A percentile compares a stretch with the other conserved stretches of the same genome.
Evolutionary conservation across 2,888 invertebrate species (phyloP).

Genomic region (Dendrolimus houi): DNA sequence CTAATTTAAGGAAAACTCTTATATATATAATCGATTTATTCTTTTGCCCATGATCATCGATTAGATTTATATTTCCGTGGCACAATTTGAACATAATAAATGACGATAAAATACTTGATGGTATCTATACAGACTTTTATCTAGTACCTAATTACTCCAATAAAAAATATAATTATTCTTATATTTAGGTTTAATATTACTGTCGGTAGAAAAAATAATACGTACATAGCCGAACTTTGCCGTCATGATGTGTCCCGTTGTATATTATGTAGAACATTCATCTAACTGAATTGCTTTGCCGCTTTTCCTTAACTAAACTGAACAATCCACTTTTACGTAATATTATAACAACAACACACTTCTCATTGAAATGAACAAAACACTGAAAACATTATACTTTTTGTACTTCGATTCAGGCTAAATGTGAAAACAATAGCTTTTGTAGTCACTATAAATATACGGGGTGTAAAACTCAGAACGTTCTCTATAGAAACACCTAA

Average conservation of each 20-base stretch:
- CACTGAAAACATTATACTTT: conserved; percentile 62
- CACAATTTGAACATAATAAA: neutral
- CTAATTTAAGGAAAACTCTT: conserved; percentile 4
- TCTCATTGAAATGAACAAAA: conserved; percentile 60
- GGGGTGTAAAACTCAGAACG: conserved; percentile 43
- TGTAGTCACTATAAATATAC: conserved; percentile 60
- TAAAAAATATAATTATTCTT: neutral
- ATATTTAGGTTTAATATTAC: neutral
- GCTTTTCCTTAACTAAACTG: conserved; percentile 62
- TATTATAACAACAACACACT: conserved; percentile 58
- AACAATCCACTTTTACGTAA: conserved; percentile 71
- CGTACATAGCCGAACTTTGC: conserved; percentile 77
- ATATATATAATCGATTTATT: neutral
- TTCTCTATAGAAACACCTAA: conserved; percentile 47
- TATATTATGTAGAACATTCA: conserved; percentile 73
- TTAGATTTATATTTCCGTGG: neutral
- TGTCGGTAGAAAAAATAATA: conserved; percentile 13
- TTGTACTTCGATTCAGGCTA: conserved; percentile 42
- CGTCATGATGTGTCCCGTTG: conserved; percentile 77
- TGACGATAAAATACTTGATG: neutral
- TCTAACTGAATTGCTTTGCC: conserved; percentile 71
- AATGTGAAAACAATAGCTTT: conserved; percentile 63
- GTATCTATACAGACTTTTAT: neutral
- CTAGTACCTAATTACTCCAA: neutral
- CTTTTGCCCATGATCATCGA: no score